Evolutionary conservation across 92 coral and sea anemone species (phyloP), one percentile per base, ranked within the genome.

Genomic region (Zoanthus solanderi): DNA sequence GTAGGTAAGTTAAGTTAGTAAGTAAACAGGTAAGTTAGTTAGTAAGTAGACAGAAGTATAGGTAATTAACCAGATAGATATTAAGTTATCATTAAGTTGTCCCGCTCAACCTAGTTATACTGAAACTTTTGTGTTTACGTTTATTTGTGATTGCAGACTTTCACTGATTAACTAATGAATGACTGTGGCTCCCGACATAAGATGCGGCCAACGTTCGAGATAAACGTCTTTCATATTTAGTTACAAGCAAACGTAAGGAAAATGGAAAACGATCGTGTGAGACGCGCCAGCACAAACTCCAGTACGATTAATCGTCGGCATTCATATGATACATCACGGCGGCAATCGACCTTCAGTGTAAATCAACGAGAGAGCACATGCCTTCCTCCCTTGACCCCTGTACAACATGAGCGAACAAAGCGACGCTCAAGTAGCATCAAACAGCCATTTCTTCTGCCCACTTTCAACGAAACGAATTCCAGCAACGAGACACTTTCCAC

Each of bases 361-460:
- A 72, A 53, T 10, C 85, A 72, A 17, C 85, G 74, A 28, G 46
- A 60, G 9, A 80, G 85, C 7, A n/a, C 50, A 11, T 44, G 2
- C 4, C n/a, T 28, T 13, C 15, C 54, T 18, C 12, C 48, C 17
- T 28, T 42, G 2, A 37, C 31, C 31, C 53, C 18, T n/a, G 5
- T 5, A 10, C 71, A 15, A 45, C 50, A 60, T 30, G 71, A 79
- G 31, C 52, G 42, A 11, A 48, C 60, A 14, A 23, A 66, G 1
- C 84, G 84, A 13, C 56, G 72, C 1, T 15, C 85, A n/a, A 54
- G 82, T 54, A 12, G 30, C 58, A 53, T 61, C 48, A 75, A 78
- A 61, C 77, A 83, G 72, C 77, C 91, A n/a, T 92, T 83, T 50
- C 83, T 95, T 60, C 56, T 95, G 28, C 94, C 95, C n/a, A 90